phyloP scores from a whole-genome alignment of 2,113 vertebrate genomes.

The Fulmarus glacialis region DNA sequence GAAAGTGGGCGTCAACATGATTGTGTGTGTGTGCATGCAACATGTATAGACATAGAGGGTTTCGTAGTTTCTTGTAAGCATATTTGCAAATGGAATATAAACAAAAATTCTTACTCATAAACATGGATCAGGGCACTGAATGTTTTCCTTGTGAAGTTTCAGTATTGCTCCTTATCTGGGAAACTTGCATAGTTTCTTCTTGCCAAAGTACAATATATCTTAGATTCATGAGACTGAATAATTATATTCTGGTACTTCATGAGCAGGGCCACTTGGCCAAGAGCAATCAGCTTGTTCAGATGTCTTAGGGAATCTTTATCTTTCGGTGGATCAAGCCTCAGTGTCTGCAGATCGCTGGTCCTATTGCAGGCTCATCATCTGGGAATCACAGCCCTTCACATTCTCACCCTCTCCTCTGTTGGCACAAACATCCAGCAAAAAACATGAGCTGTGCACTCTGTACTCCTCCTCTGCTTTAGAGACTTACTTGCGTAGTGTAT shows the following conservation, averaged over 20 bases:
- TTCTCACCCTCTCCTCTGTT: neutral
- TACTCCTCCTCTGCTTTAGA: neutral
- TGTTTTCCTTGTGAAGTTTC: neutral
- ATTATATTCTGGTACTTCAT: neutral
- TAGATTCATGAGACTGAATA: neutral
- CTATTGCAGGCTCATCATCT: neutral
- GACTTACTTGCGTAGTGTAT: neutral
- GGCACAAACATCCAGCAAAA: neutral
- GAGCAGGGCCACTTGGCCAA: neutral
- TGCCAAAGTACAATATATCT: constrained; percentile 8
- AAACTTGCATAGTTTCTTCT: constrained; percentile 2
- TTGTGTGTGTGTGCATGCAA: neutral
- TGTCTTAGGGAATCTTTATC: neutral
- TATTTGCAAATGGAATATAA: constrained; percentile 6
- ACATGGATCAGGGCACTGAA: neutral
- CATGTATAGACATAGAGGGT: neutral
- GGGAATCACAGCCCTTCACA: neutral
- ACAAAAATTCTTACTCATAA: neutral
- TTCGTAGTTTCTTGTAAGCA: neutral
- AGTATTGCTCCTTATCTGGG: neutral
- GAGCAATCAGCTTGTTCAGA: neutral
- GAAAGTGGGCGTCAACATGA: neutral
- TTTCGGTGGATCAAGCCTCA: neutral
- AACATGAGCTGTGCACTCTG: neutral
- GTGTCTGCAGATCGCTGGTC: neutral